Percentiles rank a stretch among this genome's conserved stretches.
Evolutionary conservation across 1,140 invertebrate genomes (phyloP).

Genomic region (Diachasma alloeum): DNA sequence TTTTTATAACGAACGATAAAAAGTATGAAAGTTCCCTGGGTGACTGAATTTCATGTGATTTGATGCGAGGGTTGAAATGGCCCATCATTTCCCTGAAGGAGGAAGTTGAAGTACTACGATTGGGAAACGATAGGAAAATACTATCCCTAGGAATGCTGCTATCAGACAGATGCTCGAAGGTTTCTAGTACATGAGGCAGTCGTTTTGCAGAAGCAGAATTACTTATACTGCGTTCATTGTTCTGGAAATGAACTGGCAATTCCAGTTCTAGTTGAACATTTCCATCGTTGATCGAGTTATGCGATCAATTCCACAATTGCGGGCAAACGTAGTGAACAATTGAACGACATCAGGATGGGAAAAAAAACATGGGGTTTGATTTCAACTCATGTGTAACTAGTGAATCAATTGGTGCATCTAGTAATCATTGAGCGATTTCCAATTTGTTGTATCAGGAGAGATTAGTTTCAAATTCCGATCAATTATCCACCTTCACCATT

Average conservation of each 20-base stretch:
- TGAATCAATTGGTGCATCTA: background rate
- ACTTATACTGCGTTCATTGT: background rate
- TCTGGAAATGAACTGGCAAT: background rate
- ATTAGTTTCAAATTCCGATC: constrained; percentile 56
- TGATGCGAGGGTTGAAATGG: background rate
- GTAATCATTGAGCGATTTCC: constrained; percentile 4
- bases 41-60: background rate
- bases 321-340: no score
- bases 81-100: background rate
- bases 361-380: no score
- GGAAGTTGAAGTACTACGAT: background rate
- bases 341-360: no score
- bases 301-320: no score
- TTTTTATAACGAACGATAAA: background rate
- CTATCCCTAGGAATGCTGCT: background rate
- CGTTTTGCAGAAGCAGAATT: background rate
- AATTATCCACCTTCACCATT: constrained; percentile 41
- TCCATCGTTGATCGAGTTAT: background rate
- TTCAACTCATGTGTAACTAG: background rate
- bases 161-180: background rate
- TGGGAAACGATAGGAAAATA: background rate
- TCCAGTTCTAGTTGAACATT: background rate
- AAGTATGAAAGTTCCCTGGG: background rate
- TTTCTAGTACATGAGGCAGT: background rate
- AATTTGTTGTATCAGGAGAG: constrained; percentile 23